Conservation (phyloP, 2,797 vertebrate genomes). For the Danio choprae region DNA sequence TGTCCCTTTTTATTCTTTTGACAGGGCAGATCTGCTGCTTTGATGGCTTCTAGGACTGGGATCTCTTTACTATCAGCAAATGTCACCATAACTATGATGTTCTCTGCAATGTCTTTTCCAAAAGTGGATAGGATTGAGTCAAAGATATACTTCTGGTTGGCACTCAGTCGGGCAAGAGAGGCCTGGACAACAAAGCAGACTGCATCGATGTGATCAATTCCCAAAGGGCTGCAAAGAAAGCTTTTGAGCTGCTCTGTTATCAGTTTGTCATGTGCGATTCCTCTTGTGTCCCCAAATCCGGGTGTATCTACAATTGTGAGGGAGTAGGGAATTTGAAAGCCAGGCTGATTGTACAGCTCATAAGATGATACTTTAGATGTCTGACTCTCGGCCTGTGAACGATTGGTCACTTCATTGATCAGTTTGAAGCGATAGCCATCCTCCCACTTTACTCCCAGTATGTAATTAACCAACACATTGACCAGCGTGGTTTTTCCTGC, state of each 20-base stretch:
- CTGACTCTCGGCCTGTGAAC: constrained; percentile 57
- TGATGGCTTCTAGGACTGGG: constrained; percentile 53
- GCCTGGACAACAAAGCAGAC: constrained; percentile 59
- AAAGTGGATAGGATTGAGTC: constrained; percentile 58
- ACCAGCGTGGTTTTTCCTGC: constrained; percentile 55
- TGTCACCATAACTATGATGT: constrained; percentile 58
- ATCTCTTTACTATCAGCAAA: constrained; percentile 56
- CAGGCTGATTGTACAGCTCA: constrained; percentile 55
- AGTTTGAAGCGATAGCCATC: constrained; percentile 50
- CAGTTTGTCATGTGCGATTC: constrained; percentile 55
- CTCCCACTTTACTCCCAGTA: constrained; percentile 54
- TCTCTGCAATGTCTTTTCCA: constrained; percentile 58
- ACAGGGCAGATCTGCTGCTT: constrained; percentile 53
- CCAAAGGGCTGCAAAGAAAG: constrained; percentile 55
- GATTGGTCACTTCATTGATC: constrained; percentile 54
- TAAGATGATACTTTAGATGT: constrained; percentile 52
- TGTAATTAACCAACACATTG: constrained; percentile 57
- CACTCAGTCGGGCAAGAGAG: constrained; percentile 54
- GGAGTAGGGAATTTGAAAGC: constrained; percentile 55
- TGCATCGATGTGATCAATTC: constrained; percentile 57
- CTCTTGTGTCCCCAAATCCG: constrained; percentile 67
- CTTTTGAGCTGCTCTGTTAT: constrained; percentile 48
- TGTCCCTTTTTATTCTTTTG: constrained; percentile 53
- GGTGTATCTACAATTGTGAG: constrained; percentile 67
- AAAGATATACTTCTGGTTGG: constrained; percentile 56